Evolutionary conservation across 2,888 invertebrate species (phyloP), one percentile per base, ranked within the genome.

Genomic region (Scaptomyza cyrtandrae): DNA sequence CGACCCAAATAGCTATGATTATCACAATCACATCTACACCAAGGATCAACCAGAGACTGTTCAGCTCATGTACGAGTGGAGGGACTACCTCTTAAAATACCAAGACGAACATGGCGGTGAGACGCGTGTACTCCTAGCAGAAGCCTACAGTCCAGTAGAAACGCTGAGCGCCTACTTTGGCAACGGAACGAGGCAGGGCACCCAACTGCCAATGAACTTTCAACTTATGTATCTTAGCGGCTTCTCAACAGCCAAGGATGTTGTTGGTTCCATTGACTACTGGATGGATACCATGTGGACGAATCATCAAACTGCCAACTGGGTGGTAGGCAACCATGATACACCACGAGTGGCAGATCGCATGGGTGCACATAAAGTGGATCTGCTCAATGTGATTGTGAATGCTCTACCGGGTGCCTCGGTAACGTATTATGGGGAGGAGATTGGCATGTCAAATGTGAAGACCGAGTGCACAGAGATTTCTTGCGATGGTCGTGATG

Each of bases 351-450:
- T 95, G 88, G 94, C 94, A 0, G 91, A 93, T 3, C 93, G 95
- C n/a, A 94, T 94, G 88, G 95, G 95, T 0, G 91, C 90, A 6
- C 93, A 94, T 70, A 93, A 95, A 90, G 94, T 95, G 0, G 95
- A 96, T 70, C 94, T 94, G 0, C 89, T 96, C 4, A 96, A 95
- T 89, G 94, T 95, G 81, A 91, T 97, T 57, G 93, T 94, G 64
- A 93, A 96, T 87, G 90, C 96, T 13, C 92, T 98, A 27, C 96
- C 96, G 0, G 97, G 97, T 37, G 95, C 95, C 0, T 94, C 95
- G 0, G 94, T 96, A n/a, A 95, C 95, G 0, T 97, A 97, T 91
- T 96, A 97, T 83, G 96, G 96, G 0, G 96, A 96, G 82, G 96
- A 96, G 90, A 94, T 96, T 39, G 95, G 94, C 1, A 94, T 96